phyloP scores from a whole-genome alignment of 2,797 vertebrate species.

The Limnodromus scolopaceus region DNA sequence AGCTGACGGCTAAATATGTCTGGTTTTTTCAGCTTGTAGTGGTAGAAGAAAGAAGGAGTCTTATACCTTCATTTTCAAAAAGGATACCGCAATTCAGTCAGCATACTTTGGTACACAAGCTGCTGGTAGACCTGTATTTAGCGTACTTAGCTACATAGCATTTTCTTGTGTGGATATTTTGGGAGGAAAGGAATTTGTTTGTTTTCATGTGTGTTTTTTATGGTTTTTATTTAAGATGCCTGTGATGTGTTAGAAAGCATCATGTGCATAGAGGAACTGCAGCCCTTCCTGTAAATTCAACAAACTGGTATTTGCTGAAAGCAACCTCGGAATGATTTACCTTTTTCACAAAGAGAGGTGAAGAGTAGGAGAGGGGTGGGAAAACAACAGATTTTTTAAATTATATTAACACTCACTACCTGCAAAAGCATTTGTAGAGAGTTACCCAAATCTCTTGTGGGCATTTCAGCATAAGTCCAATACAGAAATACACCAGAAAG shows the following conservation, averaged over 20 bases:
- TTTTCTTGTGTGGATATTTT: neutral
- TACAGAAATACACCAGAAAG: conserved; percentile 58
- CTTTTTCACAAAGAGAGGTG: conserved; percentile 45
- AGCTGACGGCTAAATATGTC: neutral
- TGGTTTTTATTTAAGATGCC: neutral
- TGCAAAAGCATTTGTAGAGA: conserved; percentile 70
- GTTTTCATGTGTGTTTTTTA: neutral
- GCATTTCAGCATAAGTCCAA: conserved; percentile 56
- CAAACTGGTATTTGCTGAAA: conserved; percentile 53
- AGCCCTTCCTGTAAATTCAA: conserved; percentile 53
- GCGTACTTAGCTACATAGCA: neutral
- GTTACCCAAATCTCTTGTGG: conserved; percentile 63
- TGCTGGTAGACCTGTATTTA: neutral
- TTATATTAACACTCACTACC: conserved; percentile 75
- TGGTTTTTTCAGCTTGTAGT: neutral
- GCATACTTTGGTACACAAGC: neutral
- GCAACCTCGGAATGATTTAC: conserved; percentile 54
- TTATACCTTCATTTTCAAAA: neutral
- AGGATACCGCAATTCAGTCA: neutral
- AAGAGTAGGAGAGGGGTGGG: conserved; percentile 53
- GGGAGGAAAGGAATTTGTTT: conserved; percentile 2
- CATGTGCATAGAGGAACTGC: conserved; percentile 19
- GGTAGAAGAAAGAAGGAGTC: neutral
- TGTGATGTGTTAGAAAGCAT: conserved; percentile 38
- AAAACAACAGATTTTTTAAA: conserved; percentile 70